These are phyloP conservation scores for Dendroctonus valens DNA, from an alignment of 1,140 invertebrate species.

Conservation along the genomic window DNA sequence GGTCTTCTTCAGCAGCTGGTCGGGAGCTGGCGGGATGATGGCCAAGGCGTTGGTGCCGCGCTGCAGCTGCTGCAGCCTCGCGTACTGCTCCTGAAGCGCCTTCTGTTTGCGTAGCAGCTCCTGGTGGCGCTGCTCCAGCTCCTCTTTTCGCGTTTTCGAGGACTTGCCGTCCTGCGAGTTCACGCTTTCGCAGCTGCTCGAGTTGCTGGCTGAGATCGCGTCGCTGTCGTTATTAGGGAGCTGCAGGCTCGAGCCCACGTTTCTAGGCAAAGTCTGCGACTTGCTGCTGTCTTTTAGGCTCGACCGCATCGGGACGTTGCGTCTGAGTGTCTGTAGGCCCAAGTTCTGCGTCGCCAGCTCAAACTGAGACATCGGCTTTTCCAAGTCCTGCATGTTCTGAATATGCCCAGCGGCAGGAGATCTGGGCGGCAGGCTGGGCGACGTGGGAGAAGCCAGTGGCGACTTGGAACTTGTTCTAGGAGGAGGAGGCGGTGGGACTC, in stretches of 20 bases:
- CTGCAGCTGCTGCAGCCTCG: constrained; percentile 79
- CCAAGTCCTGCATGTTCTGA: constrained; percentile 49
- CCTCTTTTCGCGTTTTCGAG: constrained; percentile 66
- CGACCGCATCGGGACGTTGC: constrained; percentile 46
- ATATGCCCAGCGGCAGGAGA: constrained; percentile 50
- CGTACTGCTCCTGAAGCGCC: constrained; percentile 85
- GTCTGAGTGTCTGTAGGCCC: constrained; percentile 45
- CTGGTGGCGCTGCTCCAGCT: constrained; percentile 80
- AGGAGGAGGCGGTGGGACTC: constrained; percentile 82
- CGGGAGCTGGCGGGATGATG: constrained; percentile 58
- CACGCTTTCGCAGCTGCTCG: constrained; percentile 72
- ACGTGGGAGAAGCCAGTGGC: constrained; percentile 76
- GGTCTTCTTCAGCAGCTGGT: constrained; percentile 76
- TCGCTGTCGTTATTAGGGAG: constrained; percentile 43
- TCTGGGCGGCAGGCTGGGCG: constrained; percentile 59
- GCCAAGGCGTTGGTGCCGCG: constrained; percentile 65
- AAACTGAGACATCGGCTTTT: constrained; percentile 48
- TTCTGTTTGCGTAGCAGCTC: constrained; percentile 83
- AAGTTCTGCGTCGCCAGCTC: constrained; percentile 49
- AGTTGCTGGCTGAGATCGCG: constrained; percentile 58
- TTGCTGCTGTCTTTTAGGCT: constrained; percentile 48
- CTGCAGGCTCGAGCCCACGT: constrained; percentile 49
- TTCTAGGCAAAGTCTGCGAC: constrained; percentile 48
- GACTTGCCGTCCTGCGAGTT: constrained; percentile 67
- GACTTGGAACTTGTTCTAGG: constrained; percentile 79